Evolutionary conservation across 2,888 invertebrate genomes (phyloP), one percentile per base, ranked within the genome.

Genomic region (Dolichopus griseipennis): DNA sequence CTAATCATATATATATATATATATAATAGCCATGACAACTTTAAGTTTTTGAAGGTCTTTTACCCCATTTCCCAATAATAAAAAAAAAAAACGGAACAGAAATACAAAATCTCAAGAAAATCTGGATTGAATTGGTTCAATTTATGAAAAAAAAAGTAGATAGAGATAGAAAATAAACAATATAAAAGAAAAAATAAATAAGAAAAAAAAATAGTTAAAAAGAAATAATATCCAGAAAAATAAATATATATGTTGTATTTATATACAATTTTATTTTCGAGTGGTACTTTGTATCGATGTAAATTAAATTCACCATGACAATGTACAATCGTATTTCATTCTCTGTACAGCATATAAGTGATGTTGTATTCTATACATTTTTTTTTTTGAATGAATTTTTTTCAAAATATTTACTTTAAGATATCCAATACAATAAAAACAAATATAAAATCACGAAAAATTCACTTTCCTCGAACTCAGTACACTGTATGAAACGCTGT

Each of bases 291-390:
- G 15, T 52, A 52, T 52, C n/a, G 52, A 52, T n/a, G 52, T 18
- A 52, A 52, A 52, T 52, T 52, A 52, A 52, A 52, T 52, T 52
- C 52, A 52, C 52, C 52, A 52, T 52, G 52, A 18, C 18, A n/a
- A 52, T 52, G n/a, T 52, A 6, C 3, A 37, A 27, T 27, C 12
- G 37, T 37, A 37, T 37, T n/a, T 4, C 2, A 27, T 27, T 27
- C 8, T 2, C 8, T 2, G 37, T 37, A 52, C 52, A 52, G 9
- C n/a, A n/a, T 52, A 52, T 52, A 52, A 15, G 15, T 7, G 6
- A 18, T 12, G 18, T 1, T 52, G 1, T 2, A 12, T 37, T 34
- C 1, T 37, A 37, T 37, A 12, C 12, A 52, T 2, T 9, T 41
- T 52, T 52, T n/a, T n/a, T 10, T 52, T 52, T 52, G 52, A n/a